Evolutionary conservation across 2,797 vertebrate genomes (phyloP), one percentile per base, ranked within the genome.

Genomic region (Leptoclinus maculatus): DNA sequence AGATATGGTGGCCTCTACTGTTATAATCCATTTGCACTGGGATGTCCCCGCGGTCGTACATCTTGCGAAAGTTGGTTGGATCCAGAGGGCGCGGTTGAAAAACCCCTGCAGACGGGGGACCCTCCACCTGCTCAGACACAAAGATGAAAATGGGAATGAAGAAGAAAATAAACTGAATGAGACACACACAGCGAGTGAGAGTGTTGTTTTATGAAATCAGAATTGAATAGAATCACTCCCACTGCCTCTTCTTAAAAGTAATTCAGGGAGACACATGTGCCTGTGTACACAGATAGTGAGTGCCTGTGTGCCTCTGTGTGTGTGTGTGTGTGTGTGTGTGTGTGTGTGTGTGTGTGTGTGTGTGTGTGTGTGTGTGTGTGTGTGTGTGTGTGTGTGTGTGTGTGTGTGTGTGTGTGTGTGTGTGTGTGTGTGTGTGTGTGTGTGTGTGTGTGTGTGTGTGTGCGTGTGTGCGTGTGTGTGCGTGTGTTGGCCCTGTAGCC

Each of bases 21-120:
- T 91, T 87, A 4, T 95, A 93, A 43, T 90, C 81, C 87, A 96
- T 82, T 0, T 88, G 90, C 12, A 96, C 91, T 2, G 97, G 97
- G 89, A 98, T 96, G 85, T 97, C 97, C 76, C 97, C 96, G 6
- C 97, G 92, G 38, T 99, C 96, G n/a, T 98, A 99, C 91, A 96
- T 96, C 89, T 95, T 99, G 68, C 97, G 95, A 84, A 99, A 99
- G 2, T 89, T 92, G 10, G 97, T 98, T 12, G 96, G 96, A 88
- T 96, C 97, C 73, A 94, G 81, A n/a, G 96, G 96, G 66, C 97
- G 95, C 87, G 96, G 95, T 69, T 92, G 96, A 91, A 97, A 96
- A 3, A 96, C 96, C 79, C 97, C 97, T 11, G 96, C 96, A 43
- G 89, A 45, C 38, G 96, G 97, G 27, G 98, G 98, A 9, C 96